Conservation (phyloP, 2,797 vertebrate species). For the Odontamblyopus lacepedii region DNA sequence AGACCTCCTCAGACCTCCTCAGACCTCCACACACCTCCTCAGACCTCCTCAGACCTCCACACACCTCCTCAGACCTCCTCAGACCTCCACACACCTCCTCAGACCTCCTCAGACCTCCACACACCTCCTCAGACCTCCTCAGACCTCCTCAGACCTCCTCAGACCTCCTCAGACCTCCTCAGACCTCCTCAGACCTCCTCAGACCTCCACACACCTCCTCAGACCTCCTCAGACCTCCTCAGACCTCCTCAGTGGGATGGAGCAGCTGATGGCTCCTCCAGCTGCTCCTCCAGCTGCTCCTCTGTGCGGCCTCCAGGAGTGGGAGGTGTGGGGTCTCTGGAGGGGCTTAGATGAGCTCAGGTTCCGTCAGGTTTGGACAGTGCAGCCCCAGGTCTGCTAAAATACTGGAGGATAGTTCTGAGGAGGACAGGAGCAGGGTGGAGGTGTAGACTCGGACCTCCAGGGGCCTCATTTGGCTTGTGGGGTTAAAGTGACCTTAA, state of each 20-base stretch:
- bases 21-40: background rate
- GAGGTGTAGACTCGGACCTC: background rate
- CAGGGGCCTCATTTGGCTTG: no score
- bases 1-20: no score
- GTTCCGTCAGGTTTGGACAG: background rate
- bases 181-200: no score
- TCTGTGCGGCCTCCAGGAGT: background rate
- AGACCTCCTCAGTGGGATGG: background rate
- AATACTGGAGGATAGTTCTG: background rate
- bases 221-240: background rate
- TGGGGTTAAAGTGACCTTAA: no score
- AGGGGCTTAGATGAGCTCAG: background rate
- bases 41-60: background rate
- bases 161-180: background rate
- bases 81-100: no score
- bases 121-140: background rate
- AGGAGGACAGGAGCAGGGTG: no score
- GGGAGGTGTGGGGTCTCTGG: background rate
- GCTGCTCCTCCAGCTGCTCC: no score
- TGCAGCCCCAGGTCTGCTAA: background rate
- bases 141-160: background rate
- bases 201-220: background rate
- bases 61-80: background rate
- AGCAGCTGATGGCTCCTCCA: no score
- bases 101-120: background rate